Evolutionary conservation across 2,888 invertebrate species (phyloP), one percentile per base, ranked within the genome.

Genomic region (Oeneis ivallda): DNA sequence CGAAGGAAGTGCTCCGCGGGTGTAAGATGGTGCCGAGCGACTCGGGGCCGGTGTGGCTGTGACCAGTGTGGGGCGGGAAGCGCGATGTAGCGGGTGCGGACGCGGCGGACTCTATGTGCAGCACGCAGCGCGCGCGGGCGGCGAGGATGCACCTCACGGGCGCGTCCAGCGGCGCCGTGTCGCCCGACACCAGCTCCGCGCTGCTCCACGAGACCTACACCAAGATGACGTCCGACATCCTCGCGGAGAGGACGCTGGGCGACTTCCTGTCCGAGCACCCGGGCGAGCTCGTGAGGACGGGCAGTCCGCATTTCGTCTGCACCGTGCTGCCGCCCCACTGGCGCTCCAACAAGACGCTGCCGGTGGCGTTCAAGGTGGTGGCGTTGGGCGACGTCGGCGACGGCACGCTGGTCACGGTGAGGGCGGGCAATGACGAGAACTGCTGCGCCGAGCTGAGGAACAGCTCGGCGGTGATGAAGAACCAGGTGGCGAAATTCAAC

Each of bases 351-450:
- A 99, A 99, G 93, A 98, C 99, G 5, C 93, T 99, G 70, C 99
- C 99, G 57, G 96, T 97, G 68, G 98, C 98, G 62, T 99, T 99
- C 92, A 98, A 98, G 89, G 98, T 99, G 78, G 96, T 98, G 64
- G 97, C 98, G 5, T 92, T 99, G 63, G 98, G 98, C 10, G 98
- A 98, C 77, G 96, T 99, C 19, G 96, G 96, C 75, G 99, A 99
- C 84, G 99, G 99, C 1, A 99, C 99, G 43, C 93, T 97, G 89
- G 99, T 99, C 73, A 97, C 97, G 9, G 97, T 99, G 47, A 93
- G 97, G 50, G 99, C 99, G 17, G 99, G 99, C 19, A 99, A 99
- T 89, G 99, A 99, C 80, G 99, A 99, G 90, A 99, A 99, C 92
- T 98, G 95, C 85, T 98, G 97, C 83, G 99, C 98, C 49, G 99